Percentiles rank a stretch among this genome's conserved stretches.
Evolutionary conservation across 2,797 vertebrate genomes (phyloP).

Genomic region (Danio albolineatus): DNA sequence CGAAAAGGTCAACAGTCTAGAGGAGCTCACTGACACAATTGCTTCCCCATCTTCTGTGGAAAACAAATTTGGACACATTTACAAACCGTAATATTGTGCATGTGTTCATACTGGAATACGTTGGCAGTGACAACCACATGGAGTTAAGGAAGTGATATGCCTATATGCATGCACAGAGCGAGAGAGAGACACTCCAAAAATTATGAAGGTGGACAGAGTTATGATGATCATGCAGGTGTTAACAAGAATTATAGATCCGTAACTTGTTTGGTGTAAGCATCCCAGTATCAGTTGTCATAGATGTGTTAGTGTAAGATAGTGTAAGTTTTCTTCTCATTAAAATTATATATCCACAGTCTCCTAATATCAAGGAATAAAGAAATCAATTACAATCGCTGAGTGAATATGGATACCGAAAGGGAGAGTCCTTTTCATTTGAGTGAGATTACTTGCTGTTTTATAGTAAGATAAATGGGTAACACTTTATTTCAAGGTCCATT

Average conservation of each 20-base stretch:
- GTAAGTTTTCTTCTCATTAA: too few species aligned
- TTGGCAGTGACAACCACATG: neutral
- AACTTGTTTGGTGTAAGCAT: neutral
- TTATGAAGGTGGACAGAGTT: neutral
- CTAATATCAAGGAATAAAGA: too few species aligned
- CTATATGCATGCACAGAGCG: neutral
- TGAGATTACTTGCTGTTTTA: too few species aligned
- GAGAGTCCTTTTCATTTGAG: too few species aligned
- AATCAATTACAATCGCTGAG: too few species aligned
- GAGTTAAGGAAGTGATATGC: neutral
- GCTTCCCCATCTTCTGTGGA: slow-evolving; percentile 79
- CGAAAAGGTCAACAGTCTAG: slow-evolving; percentile 74
- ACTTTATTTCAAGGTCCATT: too few species aligned
- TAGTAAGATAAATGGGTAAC: too few species aligned
- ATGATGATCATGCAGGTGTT: neutral
- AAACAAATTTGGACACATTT: slow-evolving; percentile 25
- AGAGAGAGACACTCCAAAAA: neutral
- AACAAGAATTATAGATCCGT: neutral
- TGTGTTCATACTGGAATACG: neutral
- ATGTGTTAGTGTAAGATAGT: too few species aligned
- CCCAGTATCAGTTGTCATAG: neutral
- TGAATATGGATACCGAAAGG: too few species aligned
- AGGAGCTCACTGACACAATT: slow-evolving; percentile 75
- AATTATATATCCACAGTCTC: too few species aligned
- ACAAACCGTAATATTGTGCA: slow-evolving; percentile 13